Evolutionary conservation across 2,113 vertebrate genomes (phyloP), one percentile per base, ranked within the genome.

Genomic region (Daphoenositta chrysoptera): DNA sequence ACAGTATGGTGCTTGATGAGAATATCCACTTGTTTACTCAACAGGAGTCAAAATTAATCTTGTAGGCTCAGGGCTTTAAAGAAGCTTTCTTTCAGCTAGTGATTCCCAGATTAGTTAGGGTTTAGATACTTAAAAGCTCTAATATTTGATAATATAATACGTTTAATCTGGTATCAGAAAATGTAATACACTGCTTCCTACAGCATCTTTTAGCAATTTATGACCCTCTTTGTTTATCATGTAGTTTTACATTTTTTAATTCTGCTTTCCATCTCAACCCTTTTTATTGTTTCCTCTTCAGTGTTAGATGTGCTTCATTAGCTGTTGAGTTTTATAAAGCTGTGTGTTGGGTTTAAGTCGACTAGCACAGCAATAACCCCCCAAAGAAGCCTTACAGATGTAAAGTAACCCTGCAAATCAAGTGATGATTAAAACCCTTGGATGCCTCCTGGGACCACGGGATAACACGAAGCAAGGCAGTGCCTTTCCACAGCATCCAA

Each of bases 31-130:
- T 94, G 88, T 89, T 92, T 87, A 93, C 93, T 90, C 86, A 91
- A 88, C 30, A 33, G 39, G 56, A 88, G 78, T 94, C 63, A 93
- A 96, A 98, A 96, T 51, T 94, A 94, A 94, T 94, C 56, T 73
- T 75, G 48, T 42, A 70, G 82, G 70, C 56, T 96, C 63, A 88
- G 50, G 42, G 40, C 42, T 89, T 82, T 91, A 87, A 94, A 84
- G 89, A 95, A 88, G 61, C 64, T 95, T 91, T 84, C 89, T 95
- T 96, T 95, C 93, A 93, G 95, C 86, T 89, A 91, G 91, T 89
- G 93, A 97, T 95, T 97, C 89, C 85, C 85, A 97, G 94, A 97
- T 97, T 96, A 97, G 71, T 96, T 96, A 93, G 87, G 89, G 80
- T 56, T 94, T 96, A 90, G 77, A 96, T 93, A 94, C 95, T 97